These are phyloP conservation scores for Mesitornis unicolor DNA, from an alignment of 2,113 vertebrate genomes.

Conservation along the genomic window DNA sequence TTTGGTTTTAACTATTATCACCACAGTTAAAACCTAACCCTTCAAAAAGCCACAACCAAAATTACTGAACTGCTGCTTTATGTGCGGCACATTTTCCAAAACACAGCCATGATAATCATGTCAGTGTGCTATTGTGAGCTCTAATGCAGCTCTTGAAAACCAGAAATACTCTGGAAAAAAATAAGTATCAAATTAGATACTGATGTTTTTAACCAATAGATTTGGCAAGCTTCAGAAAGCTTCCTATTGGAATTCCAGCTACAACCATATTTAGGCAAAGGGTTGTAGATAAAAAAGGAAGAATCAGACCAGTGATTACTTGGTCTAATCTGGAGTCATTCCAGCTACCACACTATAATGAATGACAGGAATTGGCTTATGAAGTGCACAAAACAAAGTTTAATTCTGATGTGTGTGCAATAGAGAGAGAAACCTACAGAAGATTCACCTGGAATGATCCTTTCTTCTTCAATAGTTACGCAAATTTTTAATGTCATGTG, in stretches of 20 bases:
- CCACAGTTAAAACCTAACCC: background rate
- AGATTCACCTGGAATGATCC: background rate
- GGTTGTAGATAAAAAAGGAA: background rate
- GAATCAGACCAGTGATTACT: background rate
- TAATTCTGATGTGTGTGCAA: background rate
- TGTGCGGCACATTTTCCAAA: background rate
- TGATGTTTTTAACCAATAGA: background rate
- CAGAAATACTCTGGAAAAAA: background rate
- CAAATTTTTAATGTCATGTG: background rate
- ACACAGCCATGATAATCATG: background rate
- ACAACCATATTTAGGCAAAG: background rate
- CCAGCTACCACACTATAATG: background rate
- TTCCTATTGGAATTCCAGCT: background rate
- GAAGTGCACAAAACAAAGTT: background rate
- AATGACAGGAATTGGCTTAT: background rate
- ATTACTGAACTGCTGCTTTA: background rate
- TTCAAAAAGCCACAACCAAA: background rate
- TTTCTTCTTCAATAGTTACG: background rate
- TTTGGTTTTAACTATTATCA: background rate
- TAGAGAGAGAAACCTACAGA: background rate
- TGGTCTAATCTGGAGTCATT: background rate
- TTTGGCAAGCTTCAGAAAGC: background rate
- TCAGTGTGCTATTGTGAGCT: background rate
- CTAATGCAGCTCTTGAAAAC: background rate
- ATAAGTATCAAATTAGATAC: background rate